These are phyloP conservation scores for Branchellion lobata DNA, from an alignment of 2,888 invertebrate species.

Conservation along the genomic window DNA sequence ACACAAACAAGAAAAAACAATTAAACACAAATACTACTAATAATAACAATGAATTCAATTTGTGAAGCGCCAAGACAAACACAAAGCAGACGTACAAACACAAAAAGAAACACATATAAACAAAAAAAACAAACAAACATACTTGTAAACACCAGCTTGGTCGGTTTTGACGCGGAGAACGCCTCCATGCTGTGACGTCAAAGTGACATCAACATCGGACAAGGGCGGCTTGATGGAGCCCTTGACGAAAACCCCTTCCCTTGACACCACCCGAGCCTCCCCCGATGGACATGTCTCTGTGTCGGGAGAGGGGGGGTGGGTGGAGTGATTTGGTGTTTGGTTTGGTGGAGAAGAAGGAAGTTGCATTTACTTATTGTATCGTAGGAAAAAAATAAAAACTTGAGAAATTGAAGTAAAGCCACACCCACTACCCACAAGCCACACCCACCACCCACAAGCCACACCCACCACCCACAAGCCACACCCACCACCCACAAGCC, in stretches of 20 bases:
- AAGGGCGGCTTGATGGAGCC: slow-evolving; percentile 69
- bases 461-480: too few species aligned
- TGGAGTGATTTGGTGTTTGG: not conserved
- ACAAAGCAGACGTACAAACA: too few species aligned
- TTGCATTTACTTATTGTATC: not conserved
- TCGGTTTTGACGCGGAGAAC: slow-evolving; percentile 66
- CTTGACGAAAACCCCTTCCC: slow-evolving; percentile 63
- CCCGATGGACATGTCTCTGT: slow-evolving; percentile 55
- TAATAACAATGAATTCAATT: too few species aligned
- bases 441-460: too few species aligned
- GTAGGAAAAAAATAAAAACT: not conserved
- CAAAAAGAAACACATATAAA: too few species aligned
- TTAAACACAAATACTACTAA: too few species aligned
- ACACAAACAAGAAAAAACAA: too few species aligned
- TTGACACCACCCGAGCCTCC: slow-evolving; percentile 56
- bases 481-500: too few species aligned
- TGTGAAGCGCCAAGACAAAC: too few species aligned
- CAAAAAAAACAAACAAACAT: too few species aligned
- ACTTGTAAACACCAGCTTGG: slow-evolving; percentile 72
- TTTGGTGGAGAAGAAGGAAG: not conserved
- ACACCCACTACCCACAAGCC: too few species aligned
- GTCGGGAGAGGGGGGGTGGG: slow-evolving; percentile 28
- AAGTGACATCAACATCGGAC: slow-evolving; percentile 61
- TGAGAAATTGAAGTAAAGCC: not conserved
- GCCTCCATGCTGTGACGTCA: slow-evolving; percentile 54